phyloP scores from a whole-genome alignment of 2,797 vertebrate species.

The Otolemur crassicaudatus region DNA sequence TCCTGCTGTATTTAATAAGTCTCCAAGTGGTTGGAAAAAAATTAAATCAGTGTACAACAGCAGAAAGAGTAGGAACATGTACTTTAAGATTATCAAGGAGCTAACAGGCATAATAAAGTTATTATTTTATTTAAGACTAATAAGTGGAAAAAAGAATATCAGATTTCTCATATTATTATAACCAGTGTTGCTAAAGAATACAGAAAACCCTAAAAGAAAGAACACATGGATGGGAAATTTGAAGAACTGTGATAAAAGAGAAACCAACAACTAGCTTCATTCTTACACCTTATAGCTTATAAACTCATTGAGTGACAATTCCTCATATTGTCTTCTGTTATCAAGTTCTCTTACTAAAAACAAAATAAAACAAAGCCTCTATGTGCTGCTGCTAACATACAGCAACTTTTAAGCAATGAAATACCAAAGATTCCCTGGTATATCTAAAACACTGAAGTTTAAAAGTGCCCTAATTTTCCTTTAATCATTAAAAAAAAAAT shows the following conservation, averaged over 20 bases:
- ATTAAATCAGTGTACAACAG: background rate
- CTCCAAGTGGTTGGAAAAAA: background rate
- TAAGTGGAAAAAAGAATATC: background rate
- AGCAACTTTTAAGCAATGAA: slow-evolving; percentile 47
- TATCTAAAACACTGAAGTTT: background rate
- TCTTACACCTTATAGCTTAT: background rate
- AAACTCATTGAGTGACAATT: slow-evolving; percentile 39
- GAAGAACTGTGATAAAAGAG: slow-evolving; percentile 36
- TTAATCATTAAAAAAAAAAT: background rate
- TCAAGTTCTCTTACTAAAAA: slow-evolving; percentile 27
- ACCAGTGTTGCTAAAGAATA: slow-evolving; percentile 14
- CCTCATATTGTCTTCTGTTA: slow-evolving; percentile 22
- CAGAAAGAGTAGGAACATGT: background rate
- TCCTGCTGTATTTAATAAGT: background rate
- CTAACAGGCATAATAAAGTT: background rate
- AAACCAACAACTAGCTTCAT: slow-evolving; percentile 20
- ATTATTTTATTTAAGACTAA: slow-evolving; percentile 30
- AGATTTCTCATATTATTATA: slow-evolving; percentile 40
- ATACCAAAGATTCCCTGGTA: background rate
- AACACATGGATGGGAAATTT: background rate
- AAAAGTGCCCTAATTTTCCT: slow-evolving; percentile 12
- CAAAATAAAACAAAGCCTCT: slow-evolving; percentile 15
- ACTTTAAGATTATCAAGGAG: slow-evolving; percentile 7
- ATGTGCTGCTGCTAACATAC: background rate
- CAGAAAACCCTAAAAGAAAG: slow-evolving; percentile 46